Conservation (phyloP, 53 echinoderm and acorn worm species). For the Holothuria scabra region DNA sequence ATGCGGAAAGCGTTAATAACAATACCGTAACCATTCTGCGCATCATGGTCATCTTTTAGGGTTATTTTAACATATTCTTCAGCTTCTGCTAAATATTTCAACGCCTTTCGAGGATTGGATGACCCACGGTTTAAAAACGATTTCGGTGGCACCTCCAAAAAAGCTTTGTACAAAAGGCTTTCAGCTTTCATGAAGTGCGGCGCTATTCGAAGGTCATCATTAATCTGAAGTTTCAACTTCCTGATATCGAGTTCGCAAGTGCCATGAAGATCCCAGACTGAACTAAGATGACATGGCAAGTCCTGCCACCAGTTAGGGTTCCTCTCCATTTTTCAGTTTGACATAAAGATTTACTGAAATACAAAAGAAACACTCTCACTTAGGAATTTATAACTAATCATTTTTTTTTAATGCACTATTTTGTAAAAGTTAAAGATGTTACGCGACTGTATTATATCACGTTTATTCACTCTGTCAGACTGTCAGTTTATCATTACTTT, state of each 20-base stretch:
- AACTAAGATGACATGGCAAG: background rate
- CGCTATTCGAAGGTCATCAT: background rate
- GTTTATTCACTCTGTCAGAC: too few species aligned
- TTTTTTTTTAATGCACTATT: too few species aligned
- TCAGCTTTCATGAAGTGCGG: background rate
- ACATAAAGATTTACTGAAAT: too few species aligned
- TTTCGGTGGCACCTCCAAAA: too few species aligned
- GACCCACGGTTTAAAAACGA: background rate
- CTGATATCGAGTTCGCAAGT: background rate
- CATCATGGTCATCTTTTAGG: background rate
- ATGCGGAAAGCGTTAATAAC: background rate
- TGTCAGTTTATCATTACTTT: too few species aligned
- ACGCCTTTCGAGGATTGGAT: background rate
- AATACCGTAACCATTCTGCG: background rate
- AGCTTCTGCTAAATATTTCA: background rate
- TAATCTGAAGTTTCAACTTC: background rate
- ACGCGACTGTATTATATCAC: too few species aligned
- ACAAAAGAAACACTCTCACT: too few species aligned
- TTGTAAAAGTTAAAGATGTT: too few species aligned
- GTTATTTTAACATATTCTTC: background rate
- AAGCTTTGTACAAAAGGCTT: background rate
- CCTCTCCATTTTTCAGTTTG: too few species aligned
- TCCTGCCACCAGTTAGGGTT: constrained; percentile 2
- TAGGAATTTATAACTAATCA: too few species aligned
- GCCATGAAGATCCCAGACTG: background rate